phyloP scores from a whole-genome alignment of 2,113 vertebrate genomes.

The Pelecanoides urinatrix region DNA sequence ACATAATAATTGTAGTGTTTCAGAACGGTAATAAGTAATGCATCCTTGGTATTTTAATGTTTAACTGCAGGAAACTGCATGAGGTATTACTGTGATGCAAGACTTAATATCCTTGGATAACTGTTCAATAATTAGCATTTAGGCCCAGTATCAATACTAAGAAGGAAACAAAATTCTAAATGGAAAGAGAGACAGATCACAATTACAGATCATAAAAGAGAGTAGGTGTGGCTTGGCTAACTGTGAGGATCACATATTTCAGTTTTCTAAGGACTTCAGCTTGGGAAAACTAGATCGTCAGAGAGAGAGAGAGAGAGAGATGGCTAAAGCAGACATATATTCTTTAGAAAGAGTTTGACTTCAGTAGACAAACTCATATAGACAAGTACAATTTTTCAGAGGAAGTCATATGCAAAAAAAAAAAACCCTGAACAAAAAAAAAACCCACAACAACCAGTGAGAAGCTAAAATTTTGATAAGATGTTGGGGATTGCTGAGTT shows the following conservation, averaged over 20 bases:
- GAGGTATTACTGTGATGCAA: not conserved
- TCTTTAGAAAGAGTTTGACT: not conserved
- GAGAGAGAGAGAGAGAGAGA: not conserved
- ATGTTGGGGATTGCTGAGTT: not conserved
- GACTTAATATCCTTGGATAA: not conserved
- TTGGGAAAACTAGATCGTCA: not conserved
- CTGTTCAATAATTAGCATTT: not conserved
- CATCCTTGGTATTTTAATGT: not conserved
- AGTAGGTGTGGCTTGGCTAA: slow-evolving; percentile 38
- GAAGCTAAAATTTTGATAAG: not conserved
- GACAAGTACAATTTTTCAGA: not conserved
- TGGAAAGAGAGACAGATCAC: not conserved
- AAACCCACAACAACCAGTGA: not conserved
- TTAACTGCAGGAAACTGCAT: not conserved
- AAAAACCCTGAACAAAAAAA: not conserved
- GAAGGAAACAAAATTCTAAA: not conserved
- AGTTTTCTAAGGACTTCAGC: not conserved
- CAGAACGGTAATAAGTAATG: not conserved
- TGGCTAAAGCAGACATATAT: not conserved
- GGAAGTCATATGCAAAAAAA: not conserved
- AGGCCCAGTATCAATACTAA: not conserved
- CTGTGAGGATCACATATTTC: not conserved
- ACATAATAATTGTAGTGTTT: not conserved
- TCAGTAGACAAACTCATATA: not conserved
- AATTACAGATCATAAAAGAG: not conserved